Evolutionary conservation across 2,113 vertebrate genomes (phyloP).

Genomic region (Dermatemys mawii): DNA sequence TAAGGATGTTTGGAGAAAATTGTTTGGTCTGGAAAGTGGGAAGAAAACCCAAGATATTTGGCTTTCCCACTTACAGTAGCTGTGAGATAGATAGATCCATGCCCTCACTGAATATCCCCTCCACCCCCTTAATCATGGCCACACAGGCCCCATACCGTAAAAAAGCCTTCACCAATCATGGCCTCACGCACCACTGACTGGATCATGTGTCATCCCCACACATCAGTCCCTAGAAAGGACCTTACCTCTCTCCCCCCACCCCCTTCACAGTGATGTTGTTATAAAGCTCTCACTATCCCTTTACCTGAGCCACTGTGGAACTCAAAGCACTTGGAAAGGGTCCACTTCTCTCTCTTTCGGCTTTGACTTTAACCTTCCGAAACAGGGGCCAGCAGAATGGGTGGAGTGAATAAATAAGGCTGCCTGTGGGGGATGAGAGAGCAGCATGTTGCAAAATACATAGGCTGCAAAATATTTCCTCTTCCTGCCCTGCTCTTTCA

Average conservation of each 20-base stretch:
- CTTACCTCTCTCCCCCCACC: not conserved
- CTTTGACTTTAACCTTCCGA: not conserved
- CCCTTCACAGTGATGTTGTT: accelerated
- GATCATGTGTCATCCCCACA: not conserved
- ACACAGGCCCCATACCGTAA: not conserved
- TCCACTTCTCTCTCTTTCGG: accelerated
- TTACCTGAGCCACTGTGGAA: accelerated
- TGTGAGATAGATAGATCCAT: not conserved
- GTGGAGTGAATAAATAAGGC: not conserved
- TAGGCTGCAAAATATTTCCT: accelerated
- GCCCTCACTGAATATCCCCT: not conserved
- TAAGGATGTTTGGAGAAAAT: not conserved
- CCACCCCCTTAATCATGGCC: not conserved
- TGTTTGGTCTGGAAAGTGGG: not conserved
- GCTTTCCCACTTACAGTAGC: not conserved
- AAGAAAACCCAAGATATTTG: not conserved
- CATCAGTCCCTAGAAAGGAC: not conserved
- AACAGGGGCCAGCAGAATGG: accelerated
- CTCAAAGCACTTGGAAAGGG: not conserved
- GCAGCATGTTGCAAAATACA: not conserved
- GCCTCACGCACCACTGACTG: accelerated
- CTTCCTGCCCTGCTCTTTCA: not conserved
- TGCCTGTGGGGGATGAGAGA: not conserved
- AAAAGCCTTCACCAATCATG: not conserved
- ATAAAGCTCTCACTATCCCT: accelerated